Percentiles rank a stretch among this genome's conserved stretches.
Evolutionary conservation across 1,140 invertebrate species (phyloP).

Genomic region (Apocrypta bakeri): DNA sequence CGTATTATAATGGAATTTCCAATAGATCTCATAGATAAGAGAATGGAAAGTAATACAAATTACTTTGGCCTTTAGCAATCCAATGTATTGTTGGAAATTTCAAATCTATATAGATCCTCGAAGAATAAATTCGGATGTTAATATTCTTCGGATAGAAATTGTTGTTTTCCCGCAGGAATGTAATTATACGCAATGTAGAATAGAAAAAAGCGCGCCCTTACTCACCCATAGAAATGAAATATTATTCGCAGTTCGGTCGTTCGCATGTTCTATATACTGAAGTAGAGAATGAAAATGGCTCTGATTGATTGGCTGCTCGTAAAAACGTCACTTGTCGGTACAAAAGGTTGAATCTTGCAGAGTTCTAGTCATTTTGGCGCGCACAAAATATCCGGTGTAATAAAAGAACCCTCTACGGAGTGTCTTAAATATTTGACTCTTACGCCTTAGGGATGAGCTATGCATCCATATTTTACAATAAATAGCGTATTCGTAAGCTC

Average conservation of each 20-base stretch:
- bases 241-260: not conserved
- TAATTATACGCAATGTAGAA: not conserved
- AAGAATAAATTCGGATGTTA: too few relatives aligned
- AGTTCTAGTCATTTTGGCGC: constrained; percentile 25
- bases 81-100: too few relatives aligned
- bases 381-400: constrained; percentile 17
- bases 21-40: not conserved
- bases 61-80: not conserved
- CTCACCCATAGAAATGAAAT: not conserved
- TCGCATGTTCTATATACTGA: not conserved
- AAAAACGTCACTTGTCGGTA: constrained; percentile 7
- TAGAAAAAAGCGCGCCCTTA: not conserved
- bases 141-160: too few relatives aligned
- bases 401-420: constrained; percentile 21
- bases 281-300: not conserved
- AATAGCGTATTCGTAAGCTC: constrained; percentile 54
- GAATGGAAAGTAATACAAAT: not conserved
- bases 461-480: constrained; percentile 47
- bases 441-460: not conserved
- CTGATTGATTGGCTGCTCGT: constrained; percentile 46
- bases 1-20: not conserved
- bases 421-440: not conserved
- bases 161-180: too few relatives aligned
- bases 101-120: too few relatives aligned
- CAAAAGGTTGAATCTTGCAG: not conserved